Evolutionary conservation across 2,797 vertebrate genomes (phyloP), one percentile per base, ranked within the genome.

Genomic region (Siniperca scherzeri): DNA sequence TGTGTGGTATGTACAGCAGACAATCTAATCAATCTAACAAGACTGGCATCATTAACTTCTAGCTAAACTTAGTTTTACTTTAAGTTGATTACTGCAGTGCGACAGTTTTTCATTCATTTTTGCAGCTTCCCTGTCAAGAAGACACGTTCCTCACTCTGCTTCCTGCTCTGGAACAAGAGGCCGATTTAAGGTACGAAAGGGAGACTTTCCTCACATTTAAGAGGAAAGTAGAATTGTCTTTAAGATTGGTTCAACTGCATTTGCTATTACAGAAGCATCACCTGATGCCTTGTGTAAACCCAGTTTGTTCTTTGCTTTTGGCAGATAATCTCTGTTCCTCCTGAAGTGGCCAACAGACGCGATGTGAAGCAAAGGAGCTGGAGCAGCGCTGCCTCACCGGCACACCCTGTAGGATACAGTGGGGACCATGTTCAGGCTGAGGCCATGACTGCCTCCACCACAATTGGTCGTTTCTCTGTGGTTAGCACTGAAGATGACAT

Each of bases 401-500:
- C 93, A 0, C 94, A 95, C 72, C 93, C 95, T 44, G 59, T 30
- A 11, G 91, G 66, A 59, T 87, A 87, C 87, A 78, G 61, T 3
- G 76, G 64, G 21, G 94, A 95, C 22, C 78, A 70, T 3, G 30
- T 76, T 68, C 89, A 77, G 42, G 48, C 57, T 0, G 93, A 93
- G 73, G 71, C 77, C 38, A 85, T 87, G 66, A 27, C 91, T 0
- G 95, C 95, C 25, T 96, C 96, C 90, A 97, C 96, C 84, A 98
- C 97, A 0, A 97, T 99, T 30, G 98, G 98, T 74, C 97, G 98
- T 70, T 99, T 99, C 92, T 98, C 98, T 0, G 98, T 98, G 61
- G 90, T 98, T 75, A 98, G 97, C 95, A 95, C 93, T 0, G 97
- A 98, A 83, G 98, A 98, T 0, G 97, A 98, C 38, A 93, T 97